phyloP scores from a whole-genome alignment of 2,797 vertebrate species.

The Gouania willdenowi region DNA sequence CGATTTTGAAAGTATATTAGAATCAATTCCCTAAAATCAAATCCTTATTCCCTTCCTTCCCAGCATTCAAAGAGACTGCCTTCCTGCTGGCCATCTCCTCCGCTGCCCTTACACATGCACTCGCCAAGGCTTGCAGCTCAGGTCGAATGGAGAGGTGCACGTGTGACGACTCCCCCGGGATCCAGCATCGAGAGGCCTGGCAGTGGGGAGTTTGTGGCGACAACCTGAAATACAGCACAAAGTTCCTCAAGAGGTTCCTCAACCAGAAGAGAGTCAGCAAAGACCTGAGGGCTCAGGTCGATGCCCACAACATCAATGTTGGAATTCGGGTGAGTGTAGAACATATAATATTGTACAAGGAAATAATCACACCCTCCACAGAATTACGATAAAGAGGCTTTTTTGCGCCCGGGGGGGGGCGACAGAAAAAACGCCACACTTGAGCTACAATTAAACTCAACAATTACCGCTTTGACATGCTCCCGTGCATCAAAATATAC shows the following conservation, averaged over 20 bases:
- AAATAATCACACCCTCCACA: no score
- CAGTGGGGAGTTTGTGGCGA: conserved; percentile 98
- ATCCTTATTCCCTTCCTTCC: conserved; percentile 1
- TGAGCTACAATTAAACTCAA: conserved; percentile 21
- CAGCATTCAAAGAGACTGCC: conserved; percentile 96
- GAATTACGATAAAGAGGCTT: no score
- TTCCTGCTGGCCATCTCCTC: conserved; percentile 93
- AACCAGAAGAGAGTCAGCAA: conserved; percentile 92
- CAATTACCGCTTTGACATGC: conserved; percentile 28
- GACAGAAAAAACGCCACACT: conserved; percentile 5
- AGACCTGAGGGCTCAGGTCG: conserved; percentile 90
- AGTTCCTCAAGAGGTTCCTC: conserved; percentile 93
- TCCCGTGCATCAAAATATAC: conserved; percentile 13
- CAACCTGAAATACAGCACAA: conserved; percentile 97
- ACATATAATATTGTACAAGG: not conserved
- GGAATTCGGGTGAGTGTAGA: conserved; percentile 87
- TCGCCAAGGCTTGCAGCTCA: conserved; percentile 94
- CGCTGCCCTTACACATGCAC: conserved; percentile 87
- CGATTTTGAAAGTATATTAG: no score
- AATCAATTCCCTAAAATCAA: not conserved
- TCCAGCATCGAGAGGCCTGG: conserved; percentile 95
- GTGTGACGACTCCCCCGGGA: conserved; percentile 92
- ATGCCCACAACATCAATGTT: conserved; percentile 92
- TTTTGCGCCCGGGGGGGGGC: no score
- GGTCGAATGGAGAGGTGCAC: conserved; percentile 98